Base-by-base conservation (phyloP, 2,888 invertebrate genomes). In the Automeris io region DNA sequence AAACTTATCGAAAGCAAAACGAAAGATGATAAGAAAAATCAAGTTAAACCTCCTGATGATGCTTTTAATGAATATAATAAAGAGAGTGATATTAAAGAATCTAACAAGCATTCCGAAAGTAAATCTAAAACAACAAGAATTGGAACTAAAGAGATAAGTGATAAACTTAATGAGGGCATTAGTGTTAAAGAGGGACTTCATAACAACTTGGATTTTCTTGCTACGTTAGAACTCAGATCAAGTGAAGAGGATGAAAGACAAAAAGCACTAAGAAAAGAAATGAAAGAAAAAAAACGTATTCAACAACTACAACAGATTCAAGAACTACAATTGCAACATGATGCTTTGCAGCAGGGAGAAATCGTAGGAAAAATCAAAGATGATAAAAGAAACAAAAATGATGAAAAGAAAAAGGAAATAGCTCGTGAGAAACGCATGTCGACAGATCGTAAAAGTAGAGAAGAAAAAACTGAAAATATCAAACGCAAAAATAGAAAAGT, bases 191-290 rank as follows among this genome's bases (percentile, higher is more conserved):
- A 83, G 41, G 72, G 70, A 11, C 60, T 80, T 46, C 80, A 78
- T n/a, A 73, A 85, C 41, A 89, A 90, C 61, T 86, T 89, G 50
- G 90, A 90, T 51, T 89, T 90, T 56, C 72, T 90, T 39, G 88
- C 88, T 23, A 86, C 87, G 13, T 70, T 90, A 39, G 90, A 90
- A 58, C 65, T 90, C 19, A 69, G 88, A 43, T 88, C 90, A 9
- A 88, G 87, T 48, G 87, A 90, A 66, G 90, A 90, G 66, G 87
- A 89, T 41, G 90, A 90, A 64, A 87, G 75, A 59, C 87, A 89
- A 64, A 82, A 82, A 59, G 87, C 88, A 37, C 71, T 87, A 29
- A 72, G 81, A 46, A 88, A 87, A 61, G 88, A 88, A 57, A 80
- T 82, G 75, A 88, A 88, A 66, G 89, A 88, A 59, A 89, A 87